Base-by-base conservation (phyloP, 2,888 invertebrate species). In the Chymomyza amoena region DNA sequence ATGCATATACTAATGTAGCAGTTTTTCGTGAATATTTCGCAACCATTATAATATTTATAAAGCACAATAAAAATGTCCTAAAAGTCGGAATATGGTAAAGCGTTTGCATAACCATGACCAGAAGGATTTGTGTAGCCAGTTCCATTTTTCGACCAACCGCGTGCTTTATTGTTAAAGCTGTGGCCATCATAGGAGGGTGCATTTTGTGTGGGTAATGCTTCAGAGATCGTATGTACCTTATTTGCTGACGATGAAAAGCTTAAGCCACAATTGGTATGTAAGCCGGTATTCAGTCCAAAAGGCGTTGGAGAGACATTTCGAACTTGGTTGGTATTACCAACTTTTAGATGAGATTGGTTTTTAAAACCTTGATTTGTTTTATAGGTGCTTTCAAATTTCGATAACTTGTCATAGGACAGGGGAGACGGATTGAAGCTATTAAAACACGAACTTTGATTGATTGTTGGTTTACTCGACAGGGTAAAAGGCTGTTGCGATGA, bases 131-230 rank as follows among this genome's bases (percentile, higher is more conserved):
- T 56, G 6, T 59, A 61, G 1, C 66, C 56, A 13, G 78, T 64
- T 25, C 70, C 94, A 54, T n/a, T 16, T 4, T 16, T 18, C 10
- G 1, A 16, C 96, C 97, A 97, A 1, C 97, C 97, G 45, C 96
- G 93, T 5, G 97, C 95, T 45, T 96, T 96, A 0, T 96, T 96
- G 84, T 97, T 97, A 91, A 96, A 97, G 87, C 96, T 96, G 20
- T 89, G 88, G 6, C 57, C 54, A 15, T 32, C 32, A 9, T 32
- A 32, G 9, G 20, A 52, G 50, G 59, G 18, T 6, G 59, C 6
- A 32, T 13, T 54, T 13, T 13, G 51, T 5, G 32, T 20, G 61
- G 61, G 15, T 63, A 50, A 39, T 57, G 39, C 4, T 13, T 2
- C 10, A 13, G 13, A 45, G 4, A 13, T 45, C 4, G 71, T 52